phyloP scores from a whole-genome alignment of 2,113 vertebrate species.

The Notarius lentiginosus region DNA sequence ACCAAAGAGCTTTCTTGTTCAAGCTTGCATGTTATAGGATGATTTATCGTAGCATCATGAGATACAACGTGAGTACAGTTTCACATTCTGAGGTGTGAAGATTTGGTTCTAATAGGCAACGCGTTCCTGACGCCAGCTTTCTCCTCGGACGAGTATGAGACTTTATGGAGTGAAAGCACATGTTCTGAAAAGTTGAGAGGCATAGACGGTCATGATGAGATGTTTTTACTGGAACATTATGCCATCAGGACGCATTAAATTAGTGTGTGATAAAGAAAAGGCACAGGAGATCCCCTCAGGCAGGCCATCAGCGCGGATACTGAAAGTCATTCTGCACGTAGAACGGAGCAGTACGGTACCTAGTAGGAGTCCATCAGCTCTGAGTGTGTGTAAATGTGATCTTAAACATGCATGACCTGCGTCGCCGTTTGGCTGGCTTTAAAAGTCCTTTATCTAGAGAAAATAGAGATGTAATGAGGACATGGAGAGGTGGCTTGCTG shows the following conservation, averaged over 20 bases:
- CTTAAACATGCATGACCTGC: conserved; percentile 3
- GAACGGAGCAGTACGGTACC: no score
- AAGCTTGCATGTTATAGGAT: conserved; percentile 61
- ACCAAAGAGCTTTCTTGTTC: conserved; percentile 64
- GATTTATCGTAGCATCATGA: conserved; percentile 69
- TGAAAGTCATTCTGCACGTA: neutral
- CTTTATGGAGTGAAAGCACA: conserved; percentile 62
- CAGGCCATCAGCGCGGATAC: neutral
- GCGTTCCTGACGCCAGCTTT: conserved; percentile 55
- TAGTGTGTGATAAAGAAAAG: conserved; percentile 31
- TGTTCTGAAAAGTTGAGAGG: conserved; percentile 63
- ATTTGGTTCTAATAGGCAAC: conserved; percentile 63
- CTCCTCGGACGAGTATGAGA: conserved; percentile 57
- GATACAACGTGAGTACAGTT: conserved; percentile 64
- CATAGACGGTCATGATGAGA: conserved; percentile 11
- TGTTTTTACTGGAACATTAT: conserved; percentile 41
- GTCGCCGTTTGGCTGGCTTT: neutral
- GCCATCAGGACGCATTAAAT: conserved; percentile 37
- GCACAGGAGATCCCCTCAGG: conserved; percentile 1
- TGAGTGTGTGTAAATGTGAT: conserved; percentile 5
- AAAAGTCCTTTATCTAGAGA: conserved; percentile 24
- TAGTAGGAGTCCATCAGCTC: neutral
- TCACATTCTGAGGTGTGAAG: conserved; percentile 63
- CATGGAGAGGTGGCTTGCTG: neutral
- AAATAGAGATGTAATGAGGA: conserved; percentile 32